Base-by-base conservation (phyloP, 2,113 vertebrate genomes). In the Alces alces region DNA sequence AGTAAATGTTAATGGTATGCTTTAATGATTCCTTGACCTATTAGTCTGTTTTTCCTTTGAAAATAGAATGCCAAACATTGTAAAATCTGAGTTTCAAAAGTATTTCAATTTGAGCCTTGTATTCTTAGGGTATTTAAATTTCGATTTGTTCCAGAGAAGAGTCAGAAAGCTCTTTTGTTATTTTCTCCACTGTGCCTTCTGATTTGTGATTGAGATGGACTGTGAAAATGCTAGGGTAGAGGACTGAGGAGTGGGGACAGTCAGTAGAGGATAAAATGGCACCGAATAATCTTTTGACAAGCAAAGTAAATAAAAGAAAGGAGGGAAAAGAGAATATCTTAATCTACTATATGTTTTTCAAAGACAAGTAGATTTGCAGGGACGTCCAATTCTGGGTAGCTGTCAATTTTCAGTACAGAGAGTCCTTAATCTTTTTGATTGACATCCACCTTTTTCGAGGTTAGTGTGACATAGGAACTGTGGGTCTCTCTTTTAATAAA, bases 281-380 rank as follows among this genome's bases (percentile, higher is more conserved):
- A 86, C 19, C 92, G 80, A 86, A 89, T 76, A 91, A 95, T 95
- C 30, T 93, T 97, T 86, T 96, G 61, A 91, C 30, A 96, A 93
- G 78, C 19, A 87, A 45, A 57, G 43, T 79, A 94, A 76, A 19
- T 78, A 89, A 86, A 95, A 92, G 15, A 57, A 93, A 57, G 15
- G 23, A 50, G 27, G 95, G 43, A 93, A 89, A 36, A 89, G 8
- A 92, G 21, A 15, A 70, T 87, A 84, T 39, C 28, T 3, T 96
- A 84, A 79, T 73, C 10, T 89, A 45, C 33, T 28, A 6, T 23
- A 47, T 88, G 10, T n/a, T 95, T 95, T 91, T 94, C 54, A 94
- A 92, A 92, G 86, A 78, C 54, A 95, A 95, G 85, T 95, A 73
- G 27, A 80, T 96, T 90, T 83, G 33, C 80, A 36, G 19, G n/a